Evolutionary conservation across 1,140 invertebrate genomes (phyloP), one percentile per base, ranked within the genome.

Genomic region (Eumeta japonica): DNA sequence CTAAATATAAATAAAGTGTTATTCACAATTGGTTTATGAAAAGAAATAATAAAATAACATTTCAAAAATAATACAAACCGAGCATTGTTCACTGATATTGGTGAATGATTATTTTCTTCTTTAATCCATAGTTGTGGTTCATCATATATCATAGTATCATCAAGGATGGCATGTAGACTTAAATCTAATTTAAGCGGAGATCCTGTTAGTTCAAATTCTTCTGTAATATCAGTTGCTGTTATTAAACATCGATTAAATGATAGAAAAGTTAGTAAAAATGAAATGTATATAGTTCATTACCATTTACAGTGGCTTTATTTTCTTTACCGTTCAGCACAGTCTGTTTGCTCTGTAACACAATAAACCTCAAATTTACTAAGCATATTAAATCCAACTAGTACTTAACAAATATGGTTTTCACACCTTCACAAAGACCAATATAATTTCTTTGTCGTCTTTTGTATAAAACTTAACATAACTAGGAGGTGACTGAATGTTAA

Each of bases 181-280:
- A 77, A 42, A 44, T 75, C 68, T n/a, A 77, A 43, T 48, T 77
- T 77, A 3, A 77, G 43, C 2, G 75, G 75, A 13, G 75, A 77
- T 1, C 75, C 75, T 34, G 75, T 77, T 12, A 77, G 41, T 11
- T 77, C 75, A 11, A 75, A 45, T 36, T 75, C 71, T 39, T 73
- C 70, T 71, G 45, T 12, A 58, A 54, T 35, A 31, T 15, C 41
- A 31, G n/a, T n/a, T n/a, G n/a, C n/a, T n/a, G n/a, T n/a, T n/a
- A n/a, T n/a, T 4, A 37, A 37, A 12, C 29, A 30, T 30, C 9
- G 5, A 30, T 28, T 5, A 13, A 31, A 31, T 7, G 14, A 31
- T 31, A 31, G 10, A 10, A 19, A 24, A 9, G 7, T 4, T 37
- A 34, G 17, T 27, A 27, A 9, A 27, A 9, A n/a, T 27, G 9